These are phyloP conservation scores for Zosterops japonicus DNA, from an alignment of 2,113 vertebrate species.

Conservation along the genomic window DNA sequence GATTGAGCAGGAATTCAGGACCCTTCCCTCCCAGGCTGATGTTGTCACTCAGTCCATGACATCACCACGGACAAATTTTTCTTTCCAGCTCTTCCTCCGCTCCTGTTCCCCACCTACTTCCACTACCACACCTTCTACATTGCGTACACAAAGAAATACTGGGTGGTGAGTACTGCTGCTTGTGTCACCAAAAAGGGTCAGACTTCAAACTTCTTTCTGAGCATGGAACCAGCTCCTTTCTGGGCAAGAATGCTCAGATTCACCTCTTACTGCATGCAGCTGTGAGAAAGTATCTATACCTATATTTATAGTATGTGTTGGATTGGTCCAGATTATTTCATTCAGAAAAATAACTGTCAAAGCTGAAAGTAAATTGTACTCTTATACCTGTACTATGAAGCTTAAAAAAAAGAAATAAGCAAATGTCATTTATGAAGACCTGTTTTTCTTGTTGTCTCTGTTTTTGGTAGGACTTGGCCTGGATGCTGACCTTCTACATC, in stretches of 20 bases:
- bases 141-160: slow-evolving; percentile 39
- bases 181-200: neutral
- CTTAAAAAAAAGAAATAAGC: neutral
- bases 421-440: neutral
- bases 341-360: neutral
- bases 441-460: neutral
- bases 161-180: slow-evolving; percentile 11
- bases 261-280: neutral
- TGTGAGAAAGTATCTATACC: neutral
- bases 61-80: neutral
- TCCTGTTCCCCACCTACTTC: slow-evolving; percentile 63
- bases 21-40: neutral
- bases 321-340: neutral
- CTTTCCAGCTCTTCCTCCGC: slow-evolving; percentile 42
- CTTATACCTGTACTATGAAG: neutral
- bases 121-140: slow-evolving; percentile 44
- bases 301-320: neutral
- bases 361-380: neutral
- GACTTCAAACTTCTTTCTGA: neutral
- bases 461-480: slow-evolving; percentile 46
- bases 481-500: slow-evolving; percentile 53
- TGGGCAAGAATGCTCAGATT: neutral
- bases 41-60: neutral
- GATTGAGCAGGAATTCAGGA: neutral
- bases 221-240: neutral